These are phyloP conservation scores for Heterohyrax brucei DNA, from an alignment of 2,797 vertebrate genomes.

Conservation along the genomic window DNA sequence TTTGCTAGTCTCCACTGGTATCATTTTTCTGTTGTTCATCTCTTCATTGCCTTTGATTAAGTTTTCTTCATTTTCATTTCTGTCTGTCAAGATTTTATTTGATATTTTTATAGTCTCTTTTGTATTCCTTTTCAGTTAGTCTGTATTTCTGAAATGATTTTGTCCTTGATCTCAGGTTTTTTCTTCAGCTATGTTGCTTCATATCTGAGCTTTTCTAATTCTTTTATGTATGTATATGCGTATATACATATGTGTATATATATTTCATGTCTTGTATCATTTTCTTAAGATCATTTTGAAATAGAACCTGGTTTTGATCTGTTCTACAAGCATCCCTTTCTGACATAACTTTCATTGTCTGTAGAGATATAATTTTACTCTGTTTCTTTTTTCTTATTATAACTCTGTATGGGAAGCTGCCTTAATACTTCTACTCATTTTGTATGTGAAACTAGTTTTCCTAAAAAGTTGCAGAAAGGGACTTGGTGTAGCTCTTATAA, in stretches of 20 bases:
- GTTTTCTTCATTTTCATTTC: slow-evolving; percentile 18
- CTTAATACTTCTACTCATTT: neutral
- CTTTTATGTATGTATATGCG: too few relatives aligned
- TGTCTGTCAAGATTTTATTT: neutral
- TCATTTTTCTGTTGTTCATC: too few relatives aligned
- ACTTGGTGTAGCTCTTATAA: slow-evolving; percentile 2
- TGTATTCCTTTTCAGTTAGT: neutral
- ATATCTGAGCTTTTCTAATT: slow-evolving; percentile 52
- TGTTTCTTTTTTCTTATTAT: neutral
- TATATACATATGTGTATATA: too few relatives aligned
- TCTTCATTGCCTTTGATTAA: slow-evolving; percentile 18
- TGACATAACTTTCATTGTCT: neutral
- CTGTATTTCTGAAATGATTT: slow-evolving; percentile 24
- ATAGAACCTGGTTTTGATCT: neutral
- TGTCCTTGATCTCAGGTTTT: slow-evolving; percentile 3
- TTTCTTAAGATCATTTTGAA: slow-evolving; percentile 4
- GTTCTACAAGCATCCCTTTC: neutral
- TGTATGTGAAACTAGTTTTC: neutral
- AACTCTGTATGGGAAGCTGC: neutral
- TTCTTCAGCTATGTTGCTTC: slow-evolving; percentile 26
- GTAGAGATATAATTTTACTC: too few relatives aligned
- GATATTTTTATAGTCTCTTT: slow-evolving; percentile 25
- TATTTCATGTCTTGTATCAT: neutral
- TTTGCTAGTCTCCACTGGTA: too few relatives aligned
- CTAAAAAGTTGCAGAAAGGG: slow-evolving; percentile 21